phyloP scores from a whole-genome alignment of 2,113 vertebrate species.

The Scartelaos histophorus region DNA sequence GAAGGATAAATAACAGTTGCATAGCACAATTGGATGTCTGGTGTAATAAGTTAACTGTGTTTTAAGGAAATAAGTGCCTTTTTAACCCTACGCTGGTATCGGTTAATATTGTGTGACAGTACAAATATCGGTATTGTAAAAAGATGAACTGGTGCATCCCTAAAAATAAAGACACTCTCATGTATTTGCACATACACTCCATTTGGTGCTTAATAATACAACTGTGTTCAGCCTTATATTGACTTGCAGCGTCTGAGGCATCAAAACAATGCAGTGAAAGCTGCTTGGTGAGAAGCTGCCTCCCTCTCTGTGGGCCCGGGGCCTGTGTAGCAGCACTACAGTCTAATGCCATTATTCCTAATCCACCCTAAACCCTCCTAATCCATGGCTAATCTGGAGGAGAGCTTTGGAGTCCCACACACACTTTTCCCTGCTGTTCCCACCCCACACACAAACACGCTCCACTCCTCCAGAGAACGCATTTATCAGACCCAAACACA shows the following conservation, averaged over 20 bases:
- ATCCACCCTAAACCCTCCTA: conserved; percentile 76
- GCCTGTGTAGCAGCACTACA: conserved; percentile 63
- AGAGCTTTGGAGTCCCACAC: conserved; percentile 71
- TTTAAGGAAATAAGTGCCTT: too few species aligned
- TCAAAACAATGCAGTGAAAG: conserved; percentile 62
- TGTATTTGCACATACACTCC: conserved; percentile 5
- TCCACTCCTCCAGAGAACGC: conserved; percentile 50
- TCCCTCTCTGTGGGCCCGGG: conserved; percentile 61
- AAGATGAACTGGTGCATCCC: too few species aligned
- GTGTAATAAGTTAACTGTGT: too few species aligned
- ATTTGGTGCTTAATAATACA: conserved; percentile 31
- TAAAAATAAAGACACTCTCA: conserved; percentile 5
- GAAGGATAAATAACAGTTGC: too few species aligned
- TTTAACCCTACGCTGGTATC: too few species aligned
- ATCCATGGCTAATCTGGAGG: conserved; percentile 76
- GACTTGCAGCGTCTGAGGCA: conserved; percentile 37
- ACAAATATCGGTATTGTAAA: too few species aligned
- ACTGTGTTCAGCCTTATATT: conserved; percentile 36
- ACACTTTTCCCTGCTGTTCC: conserved; percentile 67
- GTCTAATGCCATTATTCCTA: conserved; percentile 79
- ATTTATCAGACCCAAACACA: conserved; percentile 54
- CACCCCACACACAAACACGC: conserved; percentile 48
- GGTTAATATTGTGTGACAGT: too few species aligned
- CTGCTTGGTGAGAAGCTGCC: conserved; percentile 38
- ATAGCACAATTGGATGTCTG: too few species aligned